Percentiles rank a stretch among this genome's conserved stretches.
phyloP scores from a whole-genome alignment of 2,113 vertebrate species.

The Lampris incognitus region DNA sequence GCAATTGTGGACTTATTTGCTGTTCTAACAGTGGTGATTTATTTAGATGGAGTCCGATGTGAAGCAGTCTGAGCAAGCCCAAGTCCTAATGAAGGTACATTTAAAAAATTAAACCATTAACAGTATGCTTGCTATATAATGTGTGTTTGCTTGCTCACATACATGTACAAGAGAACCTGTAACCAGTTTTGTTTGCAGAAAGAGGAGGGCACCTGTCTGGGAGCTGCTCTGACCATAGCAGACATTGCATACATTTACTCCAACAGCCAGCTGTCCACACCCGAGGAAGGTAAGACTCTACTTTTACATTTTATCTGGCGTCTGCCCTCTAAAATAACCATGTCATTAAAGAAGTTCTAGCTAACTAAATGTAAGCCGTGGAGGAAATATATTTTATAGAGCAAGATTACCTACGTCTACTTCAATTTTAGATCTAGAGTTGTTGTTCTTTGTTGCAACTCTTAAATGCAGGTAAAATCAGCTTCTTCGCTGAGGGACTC shows the following conservation, averaged over 20 bases:
- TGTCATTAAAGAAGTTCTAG: no score
- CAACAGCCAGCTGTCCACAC: slow-evolving; percentile 82
- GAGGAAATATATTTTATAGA: no score
- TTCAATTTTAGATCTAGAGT: background rate
- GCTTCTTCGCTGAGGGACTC: slow-evolving; percentile 91
- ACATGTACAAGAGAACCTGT: background rate
- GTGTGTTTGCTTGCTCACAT: no score
- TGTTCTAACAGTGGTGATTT: background rate
- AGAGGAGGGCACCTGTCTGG: slow-evolving; percentile 87
- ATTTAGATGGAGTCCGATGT: slow-evolving; percentile 91
- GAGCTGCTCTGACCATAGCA: slow-evolving; percentile 84
- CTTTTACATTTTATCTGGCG: background rate
- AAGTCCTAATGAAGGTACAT: slow-evolving; percentile 83
- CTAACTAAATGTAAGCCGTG: no score
- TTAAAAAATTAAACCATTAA: background rate
- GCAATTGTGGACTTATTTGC: background rate
- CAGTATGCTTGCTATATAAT: background rate
- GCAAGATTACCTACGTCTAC: no score
- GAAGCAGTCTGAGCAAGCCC: slow-evolving; percentile 89
- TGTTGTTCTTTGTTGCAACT: background rate
- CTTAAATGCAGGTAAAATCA: slow-evolving; percentile 84
- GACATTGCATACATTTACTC: slow-evolving; percentile 87
- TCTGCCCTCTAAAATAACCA: no score
- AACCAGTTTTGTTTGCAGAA: slow-evolving; percentile 55
- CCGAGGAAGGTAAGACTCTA: slow-evolving; percentile 87